Evolutionary conservation across 2,888 invertebrate genomes (phyloP).

Genomic region (Tetheella fluctuosa): DNA sequence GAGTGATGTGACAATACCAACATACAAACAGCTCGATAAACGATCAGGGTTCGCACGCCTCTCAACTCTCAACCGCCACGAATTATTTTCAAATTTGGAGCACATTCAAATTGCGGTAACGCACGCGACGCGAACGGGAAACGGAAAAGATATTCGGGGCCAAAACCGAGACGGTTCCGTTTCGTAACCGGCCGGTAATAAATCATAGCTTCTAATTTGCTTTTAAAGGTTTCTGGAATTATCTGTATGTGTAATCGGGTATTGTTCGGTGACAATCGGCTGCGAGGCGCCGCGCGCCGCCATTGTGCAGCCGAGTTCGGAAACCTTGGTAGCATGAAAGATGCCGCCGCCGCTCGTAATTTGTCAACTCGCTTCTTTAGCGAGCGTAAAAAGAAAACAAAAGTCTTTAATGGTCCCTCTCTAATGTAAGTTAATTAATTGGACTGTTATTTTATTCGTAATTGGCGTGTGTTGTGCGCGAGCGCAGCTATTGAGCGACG

Average conservation of each 20-base stretch:
- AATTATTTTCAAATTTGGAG: conserved; percentile 83
- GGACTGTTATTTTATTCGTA: conserved; percentile 65
- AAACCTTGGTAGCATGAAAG: conserved; percentile 53
- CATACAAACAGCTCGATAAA: conserved; percentile 10
- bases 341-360: conserved; percentile 65
- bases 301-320: conserved; percentile 53
- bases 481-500: conserved; percentile 48
- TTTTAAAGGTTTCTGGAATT: conserved; percentile 81
- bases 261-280: conserved; percentile 73
- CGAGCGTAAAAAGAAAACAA: conserved; percentile 56
- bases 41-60: conserved; percentile 29
- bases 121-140: conserved; percentile 77
- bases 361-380: conserved; percentile 64
- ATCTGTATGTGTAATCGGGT: conserved; percentile 76
- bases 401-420: conserved; percentile 66
- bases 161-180: conserved; percentile 52
- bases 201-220: conserved; percentile 83
- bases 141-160: conserved; percentile 67
- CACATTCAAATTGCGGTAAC: conserved; percentile 79
- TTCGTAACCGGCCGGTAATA: conserved; percentile 76
- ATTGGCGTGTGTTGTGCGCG: conserved; percentile 51
- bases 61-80: conserved; percentile 46
- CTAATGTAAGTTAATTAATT: conserved; percentile 71
- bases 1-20: conserved; percentile 8
- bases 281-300: conserved; percentile 47